These are phyloP conservation scores for Protonemura montana DNA, from an alignment of 2,888 invertebrate species.

Conservation along the genomic window DNA sequence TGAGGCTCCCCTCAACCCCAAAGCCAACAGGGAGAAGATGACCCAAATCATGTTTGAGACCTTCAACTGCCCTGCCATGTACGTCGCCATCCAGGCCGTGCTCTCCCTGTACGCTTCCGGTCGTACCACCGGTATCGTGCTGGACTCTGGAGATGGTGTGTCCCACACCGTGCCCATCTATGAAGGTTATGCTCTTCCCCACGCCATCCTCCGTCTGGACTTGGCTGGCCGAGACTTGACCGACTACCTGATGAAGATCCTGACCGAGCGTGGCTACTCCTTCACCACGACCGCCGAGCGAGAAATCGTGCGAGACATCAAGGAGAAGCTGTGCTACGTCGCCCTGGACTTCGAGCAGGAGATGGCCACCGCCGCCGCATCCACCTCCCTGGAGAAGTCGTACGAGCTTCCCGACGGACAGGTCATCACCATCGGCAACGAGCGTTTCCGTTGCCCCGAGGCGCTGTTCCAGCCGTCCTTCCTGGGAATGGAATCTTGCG, in stretches of 20 bases:
- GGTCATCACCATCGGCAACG: conserved; percentile 90
- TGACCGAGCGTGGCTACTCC: conserved; percentile 92
- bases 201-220: conserved; percentile 96
- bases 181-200: conserved; percentile 83
- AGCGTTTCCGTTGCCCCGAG: conserved; percentile 88
- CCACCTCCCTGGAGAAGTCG: conserved; percentile 88
- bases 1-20: conserved; percentile 91
- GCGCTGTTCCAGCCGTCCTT: conserved; percentile 72
- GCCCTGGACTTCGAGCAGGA: conserved; percentile 90
- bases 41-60: conserved; percentile 67
- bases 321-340: conserved; percentile 90
- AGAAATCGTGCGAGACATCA: conserved; percentile 93
- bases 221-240: conserved; percentile 96
- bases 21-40: conserved; percentile 93
- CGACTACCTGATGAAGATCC: conserved; percentile 97
- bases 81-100: conserved; percentile 64
- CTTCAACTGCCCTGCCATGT: conserved; percentile 60
- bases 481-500: conserved; percentile 88
- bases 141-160: conserved; percentile 62
- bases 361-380: conserved; percentile 90
- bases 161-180: conserved; percentile 61
- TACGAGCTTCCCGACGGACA: conserved; percentile 92
- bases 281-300: conserved; percentile 94
- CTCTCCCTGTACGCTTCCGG: conserved; percentile 61
- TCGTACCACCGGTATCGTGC: conserved; percentile 61